Evolutionary conservation across 2,888 invertebrate species (phyloP).

Genomic region (Lumbricus terrestris): DNA sequence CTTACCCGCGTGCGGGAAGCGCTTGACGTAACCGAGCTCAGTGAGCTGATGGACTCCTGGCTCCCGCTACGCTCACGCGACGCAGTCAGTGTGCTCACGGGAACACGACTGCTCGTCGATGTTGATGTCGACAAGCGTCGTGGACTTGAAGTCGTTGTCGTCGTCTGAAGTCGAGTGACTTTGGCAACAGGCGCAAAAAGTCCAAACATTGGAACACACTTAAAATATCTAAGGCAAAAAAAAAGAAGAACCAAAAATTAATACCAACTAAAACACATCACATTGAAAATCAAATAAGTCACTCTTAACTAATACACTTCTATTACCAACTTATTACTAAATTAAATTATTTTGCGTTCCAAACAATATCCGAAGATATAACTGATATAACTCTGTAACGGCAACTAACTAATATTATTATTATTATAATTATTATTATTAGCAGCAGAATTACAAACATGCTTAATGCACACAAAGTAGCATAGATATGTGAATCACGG

Average conservation of each 20-base stretch:
- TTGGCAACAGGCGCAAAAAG: conserved; percentile 89
- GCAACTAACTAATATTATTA: too few relatives aligned
- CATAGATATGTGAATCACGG: too few relatives aligned
- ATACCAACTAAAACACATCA: not conserved
- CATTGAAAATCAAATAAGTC: not conserved
- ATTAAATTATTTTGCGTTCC: too few relatives aligned
- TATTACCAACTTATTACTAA: too few relatives aligned
- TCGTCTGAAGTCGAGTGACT: conserved; percentile 70
- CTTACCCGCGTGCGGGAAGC: conserved; percentile 68
- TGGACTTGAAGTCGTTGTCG: conserved; percentile 27
- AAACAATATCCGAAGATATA: too few relatives aligned
- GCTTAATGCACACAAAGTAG: too few relatives aligned
- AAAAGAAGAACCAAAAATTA: conserved; percentile 18
- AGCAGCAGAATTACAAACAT: too few relatives aligned
- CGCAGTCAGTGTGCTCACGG: conserved; percentile 8
- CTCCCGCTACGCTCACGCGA: conserved; percentile 63
- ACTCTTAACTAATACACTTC: not conserved
- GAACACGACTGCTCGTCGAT: not conserved
- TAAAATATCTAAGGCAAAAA: conserved; percentile 75
- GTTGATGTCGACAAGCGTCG: conserved; percentile 14
- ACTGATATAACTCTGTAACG: too few relatives aligned
- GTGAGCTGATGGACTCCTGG: conserved; percentile 80
- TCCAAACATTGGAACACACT: conserved; percentile 84
- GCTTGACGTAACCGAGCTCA: conserved; percentile 66
- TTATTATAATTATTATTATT: not conserved